Conservation (phyloP, 1,140 invertebrate genomes). For the Schmidtea mediterranea region DNA sequence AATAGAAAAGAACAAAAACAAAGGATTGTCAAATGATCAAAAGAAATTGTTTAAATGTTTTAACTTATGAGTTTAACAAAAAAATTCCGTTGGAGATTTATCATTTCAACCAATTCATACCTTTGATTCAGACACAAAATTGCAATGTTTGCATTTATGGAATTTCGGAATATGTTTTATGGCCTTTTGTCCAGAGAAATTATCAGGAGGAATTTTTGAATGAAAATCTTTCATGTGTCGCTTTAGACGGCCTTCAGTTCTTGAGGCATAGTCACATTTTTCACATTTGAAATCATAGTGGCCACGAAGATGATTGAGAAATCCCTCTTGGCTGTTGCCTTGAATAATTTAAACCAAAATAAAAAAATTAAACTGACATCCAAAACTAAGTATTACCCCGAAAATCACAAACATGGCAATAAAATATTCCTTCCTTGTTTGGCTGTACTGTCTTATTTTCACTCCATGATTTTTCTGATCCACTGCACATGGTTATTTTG, state of each 20-base stretch:
- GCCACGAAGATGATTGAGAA: conserved; percentile 30
- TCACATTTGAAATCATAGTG: conserved; percentile 29
- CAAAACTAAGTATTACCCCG: too few relatives aligned
- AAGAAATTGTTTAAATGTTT: neutral
- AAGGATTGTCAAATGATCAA: neutral
- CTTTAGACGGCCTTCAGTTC: conserved; percentile 33
- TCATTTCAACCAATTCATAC: conserved; percentile 7
- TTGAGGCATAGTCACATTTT: conserved; percentile 34
- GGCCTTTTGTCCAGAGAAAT: conserved; percentile 45
- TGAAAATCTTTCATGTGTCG: conserved; percentile 34
- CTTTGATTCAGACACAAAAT: conserved; percentile 53
- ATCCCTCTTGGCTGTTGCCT: conserved; percentile 20
- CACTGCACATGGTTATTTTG: too few relatives aligned
- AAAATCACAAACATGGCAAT: too few relatives aligned
- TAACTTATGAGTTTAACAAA: too few relatives aligned
- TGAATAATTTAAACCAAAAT: neutral
- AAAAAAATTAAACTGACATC: too few relatives aligned
- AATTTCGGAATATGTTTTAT: conserved; percentile 33
- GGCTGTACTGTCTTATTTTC: too few relatives aligned
- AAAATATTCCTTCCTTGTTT: too few relatives aligned
- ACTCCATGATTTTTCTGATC: too few relatives aligned
- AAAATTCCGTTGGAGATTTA: neutral
- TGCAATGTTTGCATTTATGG: conserved; percentile 71
- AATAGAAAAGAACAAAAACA: too few relatives aligned
- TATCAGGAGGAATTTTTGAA: conserved; percentile 37